Base-by-base conservation (phyloP, 1,140 invertebrate genomes). In the Sweltsa coloradensis region DNA sequence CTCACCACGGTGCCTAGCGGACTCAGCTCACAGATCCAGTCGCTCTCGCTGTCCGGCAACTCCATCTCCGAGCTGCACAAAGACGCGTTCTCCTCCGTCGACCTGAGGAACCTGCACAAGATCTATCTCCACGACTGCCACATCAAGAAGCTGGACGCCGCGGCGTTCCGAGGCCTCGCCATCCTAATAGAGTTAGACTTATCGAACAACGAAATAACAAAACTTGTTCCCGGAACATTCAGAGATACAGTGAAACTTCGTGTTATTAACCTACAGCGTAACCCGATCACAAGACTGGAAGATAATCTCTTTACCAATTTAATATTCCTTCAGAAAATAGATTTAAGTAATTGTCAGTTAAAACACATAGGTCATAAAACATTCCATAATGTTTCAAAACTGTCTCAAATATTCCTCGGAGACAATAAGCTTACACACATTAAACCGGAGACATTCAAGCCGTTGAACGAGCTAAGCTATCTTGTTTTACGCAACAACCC, bases 121-220 rank as follows among this genome's bases (percentile, higher is more conserved):
- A 63, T 92, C 3, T 74, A 78, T 45, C 56, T 91, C 34, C 71
- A 67, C 49, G 77, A 83, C 53, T 88, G 85, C 59, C 74, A 75
- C 44, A 73, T 93, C 5, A 67, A 75, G 48, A 67, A 69, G 4
- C 69, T 93, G 5, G 69, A 86, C 52, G 72, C 74, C 21, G 73
- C 77, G 45, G 83, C 86, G 0, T 83, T 93, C 54, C 75, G 72
- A 45, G 78, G 78, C 1, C 69, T 93, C 14, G 72, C 72, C 36
- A 82, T 89, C 47, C 70, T 93, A 34, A 85, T 90, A 25, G 86
- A 92, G 62, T 66, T 94, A 25, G 86, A 94, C 60, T 64, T 93
- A 36, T 86, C 85, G 1, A 71, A 73, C 47, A 94, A 94, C 58
- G 67, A 70, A 2, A 76, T 94, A 4, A 68, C 67, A 24, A 72